These are phyloP conservation scores for Parazoanthus darwini DNA, from an alignment of 92 coral and sea anemone genomes.

Conservation along the genomic window DNA sequence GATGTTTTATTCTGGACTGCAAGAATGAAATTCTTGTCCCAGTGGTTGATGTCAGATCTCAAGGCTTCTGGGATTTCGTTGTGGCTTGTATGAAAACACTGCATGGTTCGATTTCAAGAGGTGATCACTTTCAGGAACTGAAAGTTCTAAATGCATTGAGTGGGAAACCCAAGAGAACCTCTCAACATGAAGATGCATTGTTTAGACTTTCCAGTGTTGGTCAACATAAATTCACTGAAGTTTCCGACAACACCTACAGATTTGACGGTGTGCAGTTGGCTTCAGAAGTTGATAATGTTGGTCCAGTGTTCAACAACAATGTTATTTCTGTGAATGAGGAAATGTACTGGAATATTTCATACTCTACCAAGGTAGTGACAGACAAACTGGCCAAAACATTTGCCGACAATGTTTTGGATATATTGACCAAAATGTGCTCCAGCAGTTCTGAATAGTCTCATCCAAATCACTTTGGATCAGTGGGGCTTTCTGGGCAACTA, in stretches of 20 bases:
- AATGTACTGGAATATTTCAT: conserved; percentile 70
- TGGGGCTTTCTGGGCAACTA: no score
- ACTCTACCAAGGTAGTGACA: conserved; percentile 66
- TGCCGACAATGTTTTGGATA: conserved; percentile 62
- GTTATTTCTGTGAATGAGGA: conserved; percentile 64
- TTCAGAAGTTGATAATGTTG: conserved; percentile 63
- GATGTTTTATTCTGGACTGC: conserved; percentile 62
- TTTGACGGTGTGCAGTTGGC: conserved; percentile 71
- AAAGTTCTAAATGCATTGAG: conserved; percentile 54
- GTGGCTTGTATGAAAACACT: conserved; percentile 53
- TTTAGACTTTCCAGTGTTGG: conserved; percentile 65
- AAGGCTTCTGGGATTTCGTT: conserved; percentile 71
- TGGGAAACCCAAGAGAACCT: conserved; percentile 44
- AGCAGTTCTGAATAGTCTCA: neutral
- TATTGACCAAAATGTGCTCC: conserved; percentile 22
- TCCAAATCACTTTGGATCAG: neutral
- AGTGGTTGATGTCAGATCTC: conserved; percentile 14
- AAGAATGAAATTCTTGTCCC: conserved; percentile 53
- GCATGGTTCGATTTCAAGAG: conserved; percentile 52
- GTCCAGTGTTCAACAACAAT: conserved; percentile 78
- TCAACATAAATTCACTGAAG: conserved; percentile 42
- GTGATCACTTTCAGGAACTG: conserved; percentile 52
- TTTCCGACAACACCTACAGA: conserved; percentile 8
- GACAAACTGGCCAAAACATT: conserved; percentile 58
- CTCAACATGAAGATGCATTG: conserved; percentile 54